Conservation (phyloP, 2,888 invertebrate species). For the Drosophila leonis region DNA sequence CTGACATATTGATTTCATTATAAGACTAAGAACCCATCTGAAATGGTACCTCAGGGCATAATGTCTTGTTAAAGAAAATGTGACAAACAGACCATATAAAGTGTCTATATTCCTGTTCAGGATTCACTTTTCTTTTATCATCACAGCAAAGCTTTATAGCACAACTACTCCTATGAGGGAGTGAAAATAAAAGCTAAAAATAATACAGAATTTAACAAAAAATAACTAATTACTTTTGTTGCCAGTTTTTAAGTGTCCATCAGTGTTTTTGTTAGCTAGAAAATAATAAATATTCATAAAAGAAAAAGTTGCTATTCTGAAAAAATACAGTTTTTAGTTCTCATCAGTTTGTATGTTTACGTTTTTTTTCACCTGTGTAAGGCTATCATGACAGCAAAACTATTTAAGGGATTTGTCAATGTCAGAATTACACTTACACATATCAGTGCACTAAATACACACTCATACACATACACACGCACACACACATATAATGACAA, state of each 20-base stretch:
- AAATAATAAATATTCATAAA: neutral
- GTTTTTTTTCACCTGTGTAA: constrained; percentile 7
- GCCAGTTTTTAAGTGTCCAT: neutral
- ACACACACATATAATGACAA: neutral
- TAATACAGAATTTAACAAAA: neutral
- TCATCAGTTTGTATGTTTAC: neutral
- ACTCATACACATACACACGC: constrained; percentile 3
- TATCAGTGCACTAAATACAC: constrained; percentile 17
- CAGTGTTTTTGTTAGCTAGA: neutral
- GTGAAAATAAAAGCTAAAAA: neutral
- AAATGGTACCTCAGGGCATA: too few species aligned
- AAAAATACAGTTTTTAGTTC: neutral
- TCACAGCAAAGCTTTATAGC: neutral
- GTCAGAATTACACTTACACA: constrained; percentile 45
- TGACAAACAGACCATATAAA: too few species aligned
- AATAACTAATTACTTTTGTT: neutral
- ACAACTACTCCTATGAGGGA: too few species aligned
- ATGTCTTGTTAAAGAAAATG: too few species aligned
- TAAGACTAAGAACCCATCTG: too few species aligned
- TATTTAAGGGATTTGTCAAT: constrained; percentile 43
- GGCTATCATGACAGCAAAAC: neutral
- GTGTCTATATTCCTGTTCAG: neutral
- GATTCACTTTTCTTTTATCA: neutral
- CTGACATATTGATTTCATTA: too few species aligned
- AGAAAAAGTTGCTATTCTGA: neutral